Conservation (phyloP, 2,797 vertebrate species). For the Sphaeramia orbicularis region DNA sequence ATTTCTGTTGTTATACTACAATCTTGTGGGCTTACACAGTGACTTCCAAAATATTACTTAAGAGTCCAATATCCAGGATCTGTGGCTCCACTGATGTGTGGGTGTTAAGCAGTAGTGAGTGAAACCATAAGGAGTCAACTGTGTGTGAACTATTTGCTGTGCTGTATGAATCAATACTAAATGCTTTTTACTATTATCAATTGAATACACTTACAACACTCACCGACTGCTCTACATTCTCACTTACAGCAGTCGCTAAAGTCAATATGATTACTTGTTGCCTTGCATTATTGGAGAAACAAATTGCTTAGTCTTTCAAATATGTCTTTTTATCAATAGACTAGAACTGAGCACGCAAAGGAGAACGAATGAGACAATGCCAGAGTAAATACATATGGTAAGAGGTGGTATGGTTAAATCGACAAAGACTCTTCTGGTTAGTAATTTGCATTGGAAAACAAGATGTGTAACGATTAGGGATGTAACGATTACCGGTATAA, state of each 20-base stretch:
- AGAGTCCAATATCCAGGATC: conserved; percentile 3
- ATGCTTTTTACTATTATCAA: conserved; percentile 61
- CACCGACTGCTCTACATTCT: conserved; percentile 25
- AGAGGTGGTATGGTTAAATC: conserved; percentile 43
- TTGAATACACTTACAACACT: conserved; percentile 66
- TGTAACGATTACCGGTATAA: too few species aligned
- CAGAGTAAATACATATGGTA: conserved; percentile 1
- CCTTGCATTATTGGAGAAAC: conserved; percentile 34
- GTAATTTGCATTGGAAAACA: too few species aligned
- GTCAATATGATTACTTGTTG: conserved; percentile 47
- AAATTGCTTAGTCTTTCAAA: conserved; percentile 32
- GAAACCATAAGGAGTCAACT: conserved; percentile 48
- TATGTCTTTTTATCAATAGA: conserved; percentile 30
- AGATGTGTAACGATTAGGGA: too few species aligned
- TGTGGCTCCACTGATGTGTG: conserved; percentile 30
- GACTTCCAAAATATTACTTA: not conserved
- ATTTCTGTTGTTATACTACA: not conserved
- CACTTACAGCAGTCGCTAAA: conserved; percentile 53
- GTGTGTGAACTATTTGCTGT: conserved; percentile 56
- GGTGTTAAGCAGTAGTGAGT: conserved; percentile 18
- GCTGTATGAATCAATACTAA: conserved; percentile 73
- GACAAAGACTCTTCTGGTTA: too few species aligned
- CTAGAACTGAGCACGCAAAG: conserved; percentile 9
- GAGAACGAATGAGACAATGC: conserved; percentile 9
- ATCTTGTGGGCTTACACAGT: not conserved